Evolutionary conservation across 2,888 invertebrate genomes (phyloP), one percentile per base, ranked within the genome.

Genomic region (Loripinus fragilis): DNA sequence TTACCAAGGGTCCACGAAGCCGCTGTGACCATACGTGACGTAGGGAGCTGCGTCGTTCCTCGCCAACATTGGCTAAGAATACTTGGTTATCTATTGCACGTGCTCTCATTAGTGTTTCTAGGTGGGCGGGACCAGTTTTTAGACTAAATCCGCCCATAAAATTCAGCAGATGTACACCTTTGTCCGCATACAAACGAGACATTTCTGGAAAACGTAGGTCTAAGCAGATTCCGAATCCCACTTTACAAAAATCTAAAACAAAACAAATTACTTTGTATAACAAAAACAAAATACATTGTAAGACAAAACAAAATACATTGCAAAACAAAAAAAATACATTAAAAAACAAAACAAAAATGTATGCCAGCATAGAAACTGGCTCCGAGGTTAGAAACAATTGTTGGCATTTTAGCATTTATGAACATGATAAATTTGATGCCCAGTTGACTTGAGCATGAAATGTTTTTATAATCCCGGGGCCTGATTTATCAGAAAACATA

Each of bases 141-240:
- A 97, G 96, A 93, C 97, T 98, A 94, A 98, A 99, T 0, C 98
- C 98, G n/a, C 96, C 98, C 0, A 98, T 98, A 94, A 97, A 99
- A 28, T 98, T 94, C 25, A 98, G 94, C 88, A 98, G 93, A 71
- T 97, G 95, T 90, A 98, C 98, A 0, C 97, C 94, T 81, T 88
- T 86, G 48, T 91, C 85, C 10, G 93, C 89, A 85, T 94, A 95
- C 7, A 94, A 60, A 71, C 92, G 91, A 2, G 91, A 89, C 95
- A 98, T 94, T 94, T 98, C 98, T 77, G 96, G 96, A 93, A 98
- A 99, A 23, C 98, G 95, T 71, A 98, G 94, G 91, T 98, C 98
- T 92, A 98, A 98, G 91, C 98, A 99, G 89, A 99, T 97, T 1
- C 98, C 98, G 67, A 98, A 91, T 0, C 98, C 98, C 72, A 98